A percentile compares a stretch with the other conserved stretches of the same genome.
These are phyloP conservation scores for Macroramphosus scolopax DNA, from an alignment of 2,797 vertebrate species.

Conservation along the genomic window DNA sequence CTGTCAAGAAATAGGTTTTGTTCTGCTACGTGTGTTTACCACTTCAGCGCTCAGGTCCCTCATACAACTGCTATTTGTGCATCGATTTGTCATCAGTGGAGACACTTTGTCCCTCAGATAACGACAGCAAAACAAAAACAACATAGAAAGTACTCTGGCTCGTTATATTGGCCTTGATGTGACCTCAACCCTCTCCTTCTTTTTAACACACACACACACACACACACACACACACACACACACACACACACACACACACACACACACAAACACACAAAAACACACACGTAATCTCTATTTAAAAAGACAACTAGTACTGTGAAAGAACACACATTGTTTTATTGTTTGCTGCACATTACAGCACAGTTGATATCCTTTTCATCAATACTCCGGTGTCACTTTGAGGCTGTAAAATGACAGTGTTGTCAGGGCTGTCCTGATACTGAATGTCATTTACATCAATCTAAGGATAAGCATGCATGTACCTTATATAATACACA, in stretches of 20 bases:
- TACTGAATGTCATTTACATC: too few species aligned
- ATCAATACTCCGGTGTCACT: too few species aligned
- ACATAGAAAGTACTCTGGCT: constrained; percentile 17
- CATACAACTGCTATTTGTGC: constrained; percentile 58
- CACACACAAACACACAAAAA: too few species aligned
- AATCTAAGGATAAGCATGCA: too few species aligned
- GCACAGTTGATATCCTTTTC: too few species aligned
- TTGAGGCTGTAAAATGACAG: background rate
- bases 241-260: too few species aligned
- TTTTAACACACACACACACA: constrained; percentile 4
- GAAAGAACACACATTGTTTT: too few species aligned
- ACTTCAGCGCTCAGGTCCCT: constrained; percentile 52
- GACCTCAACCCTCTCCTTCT: background rate
- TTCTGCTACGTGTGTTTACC: constrained; percentile 14
- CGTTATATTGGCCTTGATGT: constrained; percentile 62
- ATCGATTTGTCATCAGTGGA: constrained; percentile 54
- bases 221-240: background rate
- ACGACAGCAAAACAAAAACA: constrained; percentile 62
- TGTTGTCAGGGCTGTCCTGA: background rate
- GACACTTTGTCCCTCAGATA: constrained; percentile 67
- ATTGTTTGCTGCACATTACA: too few species aligned
- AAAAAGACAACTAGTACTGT: too few species aligned
- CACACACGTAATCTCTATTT: too few species aligned
- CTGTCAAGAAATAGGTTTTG: too few species aligned
- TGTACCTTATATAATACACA: too few species aligned